Percentiles rank a stretch among this genome's conserved stretches.
These are phyloP conservation scores for Halichoerus grypus DNA, from an alignment of 2,113 vertebrate genomes.

Conservation along the genomic window DNA sequence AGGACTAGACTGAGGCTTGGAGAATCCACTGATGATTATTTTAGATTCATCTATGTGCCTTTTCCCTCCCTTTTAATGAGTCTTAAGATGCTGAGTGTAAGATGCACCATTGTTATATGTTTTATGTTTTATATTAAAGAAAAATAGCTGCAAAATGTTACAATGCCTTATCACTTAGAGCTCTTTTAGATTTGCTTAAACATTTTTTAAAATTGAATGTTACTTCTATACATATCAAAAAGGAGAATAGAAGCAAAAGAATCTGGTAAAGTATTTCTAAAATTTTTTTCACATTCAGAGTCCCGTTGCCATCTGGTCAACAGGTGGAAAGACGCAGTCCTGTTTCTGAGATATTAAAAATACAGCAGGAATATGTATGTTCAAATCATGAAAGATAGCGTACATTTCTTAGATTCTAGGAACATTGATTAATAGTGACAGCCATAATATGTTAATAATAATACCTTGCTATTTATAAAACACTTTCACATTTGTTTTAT, in stretches of 20 bases:
- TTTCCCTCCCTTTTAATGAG: slow-evolving; percentile 30
- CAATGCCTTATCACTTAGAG: not conserved
- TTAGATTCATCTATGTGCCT: not conserved
- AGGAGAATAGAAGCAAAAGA: slow-evolving; percentile 44
- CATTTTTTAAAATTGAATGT: slow-evolving; percentile 39
- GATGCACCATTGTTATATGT: not conserved
- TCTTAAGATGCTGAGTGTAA: slow-evolving; percentile 43
- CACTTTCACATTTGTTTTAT: not conserved
- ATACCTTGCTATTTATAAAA: not conserved
- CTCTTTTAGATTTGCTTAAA: slow-evolving; percentile 57
- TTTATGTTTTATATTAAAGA: slow-evolving; percentile 61
- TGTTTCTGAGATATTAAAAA: slow-evolving; percentile 33
- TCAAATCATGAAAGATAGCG: not conserved
- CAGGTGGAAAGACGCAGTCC: not conserved
- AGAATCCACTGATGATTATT: not conserved
- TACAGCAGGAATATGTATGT: not conserved
- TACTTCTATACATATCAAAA: slow-evolving; percentile 21
- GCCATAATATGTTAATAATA: slow-evolving; percentile 10
- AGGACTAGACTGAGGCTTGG: not conserved
- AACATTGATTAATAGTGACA: not conserved
- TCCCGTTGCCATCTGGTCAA: not conserved
- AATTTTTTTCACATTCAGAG: slow-evolving; percentile 3
- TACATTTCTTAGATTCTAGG: slow-evolving; percentile 51
- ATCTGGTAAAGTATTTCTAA: slow-evolving; percentile 16
- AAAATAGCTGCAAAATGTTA: not conserved